Percentiles rank a stretch among this genome's conserved stretches.
Evolutionary conservation across 2,888 invertebrate species (phyloP).

Genomic region (Aphidius colemani): DNA sequence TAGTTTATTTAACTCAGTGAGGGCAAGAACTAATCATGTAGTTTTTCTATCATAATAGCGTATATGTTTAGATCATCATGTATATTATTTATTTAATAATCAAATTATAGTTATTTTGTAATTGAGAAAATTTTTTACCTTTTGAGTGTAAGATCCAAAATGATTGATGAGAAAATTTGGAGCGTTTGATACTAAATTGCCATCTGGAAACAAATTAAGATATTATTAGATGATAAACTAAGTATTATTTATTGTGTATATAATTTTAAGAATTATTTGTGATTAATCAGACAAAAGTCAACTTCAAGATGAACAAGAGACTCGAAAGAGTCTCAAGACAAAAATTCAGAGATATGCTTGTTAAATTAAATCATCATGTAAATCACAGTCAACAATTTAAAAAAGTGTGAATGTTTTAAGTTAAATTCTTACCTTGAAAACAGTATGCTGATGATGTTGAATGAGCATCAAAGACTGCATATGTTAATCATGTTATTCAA

Average conservation of each 20-base stretch:
- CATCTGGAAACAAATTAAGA: background rate
- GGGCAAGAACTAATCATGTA: slow-evolving; percentile 50
- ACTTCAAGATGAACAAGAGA: slow-evolving; percentile 39
- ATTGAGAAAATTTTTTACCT: background rate
- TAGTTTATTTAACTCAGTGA: slow-evolving; percentile 43
- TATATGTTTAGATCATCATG: slow-evolving; percentile 47
- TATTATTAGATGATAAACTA: slow-evolving; percentile 4
- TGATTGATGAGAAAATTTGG: no score
- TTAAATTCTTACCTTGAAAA: background rate
- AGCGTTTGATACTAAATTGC: no score
- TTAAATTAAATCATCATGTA: slow-evolving; percentile 46
- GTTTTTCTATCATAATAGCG: slow-evolving; percentile 49
- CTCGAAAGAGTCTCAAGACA: no score
- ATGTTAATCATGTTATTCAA: no score
- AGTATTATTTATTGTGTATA: background rate
- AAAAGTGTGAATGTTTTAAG: no score
- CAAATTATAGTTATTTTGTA: background rate
- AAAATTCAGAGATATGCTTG: slow-evolving; percentile 54
- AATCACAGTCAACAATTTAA: background rate
- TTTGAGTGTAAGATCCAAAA: no score
- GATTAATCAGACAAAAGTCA: slow-evolving; percentile 36
- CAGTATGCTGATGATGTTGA: background rate
- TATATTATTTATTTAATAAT: slow-evolving; percentile 6
- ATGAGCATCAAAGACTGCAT: no score
- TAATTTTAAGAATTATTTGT: slow-evolving; percentile 11